Base-by-base conservation (phyloP, 2,113 vertebrate species). In the Anser brachyrhynchus region DNA sequence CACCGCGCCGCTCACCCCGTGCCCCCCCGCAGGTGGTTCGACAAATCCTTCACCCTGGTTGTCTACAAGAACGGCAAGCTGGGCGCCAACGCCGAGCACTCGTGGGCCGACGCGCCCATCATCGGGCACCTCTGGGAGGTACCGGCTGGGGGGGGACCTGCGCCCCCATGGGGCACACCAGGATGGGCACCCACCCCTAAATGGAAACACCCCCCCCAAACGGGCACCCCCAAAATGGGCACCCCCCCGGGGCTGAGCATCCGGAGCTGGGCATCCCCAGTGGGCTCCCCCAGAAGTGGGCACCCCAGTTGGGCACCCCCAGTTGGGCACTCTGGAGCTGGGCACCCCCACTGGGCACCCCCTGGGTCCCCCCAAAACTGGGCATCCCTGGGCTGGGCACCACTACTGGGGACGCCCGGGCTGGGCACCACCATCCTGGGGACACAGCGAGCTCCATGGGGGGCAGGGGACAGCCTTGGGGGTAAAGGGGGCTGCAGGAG, bases 81-180 rank as follows among this genome's bases (percentile, higher is more conserved):
- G 93, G 99, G 99, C 9, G 89, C 98, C 87, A 99, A 99, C 73
- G 95, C 97, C 1, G 99, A 99, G 91, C 99, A 99, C 58, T 97
- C 99, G 2, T 99, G 99, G 99, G 98, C 99, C 3, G 99, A 99
- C 2, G 98, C 99, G 1, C 99, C 99, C 29, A 97, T 99, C 62
- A 65, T 99, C 2, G 99, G 98, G 76, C 99, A 99, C 61, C 99
- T 99, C 97, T 99, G 98, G 98, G 99, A 99, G 99, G 99, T 99
- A 98, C 92, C 11, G 3, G 51, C 51, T 52, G 51, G 51, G 11
- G 44, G 9, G 49, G 8, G 13, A 22, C 16, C 41, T 31, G 9
- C 2, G 9, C 51, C 51, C 51, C 51, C 51, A 2, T 52, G 51
- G 51, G 51, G 23, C 12, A 13, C 13, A 7, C n/a, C 28, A 3